Percentiles rank a stretch among this genome's conserved stretches.
These are phyloP conservation scores for Philereme transversata DNA, from an alignment of 2,888 invertebrate genomes.

Conservation along the genomic window DNA sequence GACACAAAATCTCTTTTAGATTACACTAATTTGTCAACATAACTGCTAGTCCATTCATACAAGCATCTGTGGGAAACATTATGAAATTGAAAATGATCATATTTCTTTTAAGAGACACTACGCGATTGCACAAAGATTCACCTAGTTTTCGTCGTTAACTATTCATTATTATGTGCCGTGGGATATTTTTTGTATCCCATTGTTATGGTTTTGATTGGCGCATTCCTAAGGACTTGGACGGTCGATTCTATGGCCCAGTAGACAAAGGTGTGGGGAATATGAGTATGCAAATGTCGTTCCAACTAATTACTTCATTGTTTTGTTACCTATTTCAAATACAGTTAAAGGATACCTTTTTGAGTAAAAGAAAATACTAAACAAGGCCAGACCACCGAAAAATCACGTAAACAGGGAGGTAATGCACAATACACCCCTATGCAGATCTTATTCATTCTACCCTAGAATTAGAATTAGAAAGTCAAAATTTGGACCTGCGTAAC, in stretches of 20 bases:
- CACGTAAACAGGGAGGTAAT: too few relatives aligned
- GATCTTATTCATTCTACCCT: too few relatives aligned
- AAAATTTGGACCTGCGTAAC: too few relatives aligned
- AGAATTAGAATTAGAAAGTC: too few relatives aligned
- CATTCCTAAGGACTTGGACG: constrained; percentile 71
- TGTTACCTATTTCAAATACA: neutral
- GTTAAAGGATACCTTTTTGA: neutral
- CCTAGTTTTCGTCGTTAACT: constrained; percentile 83
- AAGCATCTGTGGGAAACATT: constrained; percentile 76
- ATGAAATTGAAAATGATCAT: constrained; percentile 84
- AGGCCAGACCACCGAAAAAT: too few relatives aligned
- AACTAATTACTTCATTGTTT: constrained; percentile 1
- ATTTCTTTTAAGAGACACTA: constrained; percentile 82
- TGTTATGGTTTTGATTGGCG: constrained; percentile 75
- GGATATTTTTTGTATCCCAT: constrained; percentile 75
- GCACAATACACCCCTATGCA: too few relatives aligned
- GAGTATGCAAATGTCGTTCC: constrained; percentile 8
- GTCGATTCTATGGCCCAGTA: constrained; percentile 29
- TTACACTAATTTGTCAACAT: constrained; percentile 79
- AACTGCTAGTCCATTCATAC: constrained; percentile 69
- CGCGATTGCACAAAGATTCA: constrained; percentile 83
- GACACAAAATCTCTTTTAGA: constrained; percentile 77
- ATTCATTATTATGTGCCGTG: constrained; percentile 83
- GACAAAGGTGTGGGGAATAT: constrained; percentile 8
- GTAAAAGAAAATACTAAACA: neutral